Evolutionary conservation across 2,113 vertebrate genomes (phyloP).

Genomic region (Tragelaphus scriptus): DNA sequence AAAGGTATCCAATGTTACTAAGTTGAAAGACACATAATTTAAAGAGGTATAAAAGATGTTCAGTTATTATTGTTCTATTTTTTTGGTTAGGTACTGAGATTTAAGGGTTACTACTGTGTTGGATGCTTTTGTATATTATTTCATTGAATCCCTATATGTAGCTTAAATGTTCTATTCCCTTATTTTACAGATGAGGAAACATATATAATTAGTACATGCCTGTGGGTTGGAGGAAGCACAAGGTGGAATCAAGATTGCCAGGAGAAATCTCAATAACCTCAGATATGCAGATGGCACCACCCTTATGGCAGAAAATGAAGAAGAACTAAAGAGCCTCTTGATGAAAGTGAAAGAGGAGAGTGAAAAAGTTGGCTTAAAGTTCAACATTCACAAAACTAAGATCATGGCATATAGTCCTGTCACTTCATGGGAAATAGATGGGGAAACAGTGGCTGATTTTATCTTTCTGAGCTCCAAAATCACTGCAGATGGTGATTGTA

Average conservation of each 20-base stretch:
- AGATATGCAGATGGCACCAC: not conserved
- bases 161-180: not conserved
- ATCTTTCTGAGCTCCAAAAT: not conserved
- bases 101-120: not conserved
- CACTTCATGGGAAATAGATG: not conserved
- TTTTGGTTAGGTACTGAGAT: not conserved
- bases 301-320: not conserved
- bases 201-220: not conserved
- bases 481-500: not conserved
- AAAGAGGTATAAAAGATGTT: not conserved
- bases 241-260: not conserved
- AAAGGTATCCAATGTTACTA: not conserved
- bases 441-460: not conserved
- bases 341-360: not conserved
- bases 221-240: not conserved
- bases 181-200: not conserved
- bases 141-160: not conserved
- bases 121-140: not conserved
- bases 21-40: not conserved
- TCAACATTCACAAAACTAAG: not conserved
- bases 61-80: not conserved
- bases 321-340: not conserved
- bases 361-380: not conserved
- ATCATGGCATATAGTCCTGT: not conserved
- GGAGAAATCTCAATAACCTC: not conserved